Conservation (phyloP, 1,140 invertebrate species). For the Ips typographus region DNA sequence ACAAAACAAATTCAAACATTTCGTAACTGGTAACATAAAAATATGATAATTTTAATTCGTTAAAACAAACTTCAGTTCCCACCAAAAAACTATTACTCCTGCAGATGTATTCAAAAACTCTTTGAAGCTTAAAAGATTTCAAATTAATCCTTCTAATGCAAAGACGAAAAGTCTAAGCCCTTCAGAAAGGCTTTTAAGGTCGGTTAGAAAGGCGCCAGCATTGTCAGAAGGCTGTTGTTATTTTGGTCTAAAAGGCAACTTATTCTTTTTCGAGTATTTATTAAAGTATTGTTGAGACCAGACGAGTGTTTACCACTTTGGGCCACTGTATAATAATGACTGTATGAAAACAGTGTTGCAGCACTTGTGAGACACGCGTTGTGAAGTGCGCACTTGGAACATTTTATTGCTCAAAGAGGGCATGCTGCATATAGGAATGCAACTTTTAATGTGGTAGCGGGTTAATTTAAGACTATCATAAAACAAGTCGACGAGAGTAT, state of each 20-base stretch:
- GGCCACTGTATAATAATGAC: conserved; percentile 33
- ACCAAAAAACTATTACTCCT: background rate
- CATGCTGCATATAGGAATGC: background rate
- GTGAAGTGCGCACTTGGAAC: background rate
- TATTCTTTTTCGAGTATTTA: conserved; percentile 36
- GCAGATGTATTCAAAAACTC: conserved; percentile 6
- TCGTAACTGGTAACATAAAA: too few relatives aligned
- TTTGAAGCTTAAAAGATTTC: background rate
- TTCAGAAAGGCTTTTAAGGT: conserved; percentile 15
- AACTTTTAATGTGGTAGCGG: too few relatives aligned
- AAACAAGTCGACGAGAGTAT: too few relatives aligned
- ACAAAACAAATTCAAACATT: too few relatives aligned
- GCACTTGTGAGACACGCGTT: conserved; percentile 17
- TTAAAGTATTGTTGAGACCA: conserved; percentile 37
- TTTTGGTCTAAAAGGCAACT: conserved; percentile 35
- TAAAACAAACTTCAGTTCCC: too few relatives aligned
- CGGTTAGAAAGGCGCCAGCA: conserved; percentile 33
- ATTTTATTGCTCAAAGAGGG: background rate
- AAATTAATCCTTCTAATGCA: conserved; percentile 23
- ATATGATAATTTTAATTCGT: too few relatives aligned
- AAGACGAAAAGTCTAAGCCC: conserved; percentile 29
- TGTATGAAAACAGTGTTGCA: conserved; percentile 12
- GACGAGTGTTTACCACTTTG: conserved; percentile 37
- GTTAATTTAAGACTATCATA: too few relatives aligned
- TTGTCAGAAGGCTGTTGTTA: conserved; percentile 35